Conservation (phyloP, 2,888 invertebrate genomes). For the Drosophila anceps region DNA sequence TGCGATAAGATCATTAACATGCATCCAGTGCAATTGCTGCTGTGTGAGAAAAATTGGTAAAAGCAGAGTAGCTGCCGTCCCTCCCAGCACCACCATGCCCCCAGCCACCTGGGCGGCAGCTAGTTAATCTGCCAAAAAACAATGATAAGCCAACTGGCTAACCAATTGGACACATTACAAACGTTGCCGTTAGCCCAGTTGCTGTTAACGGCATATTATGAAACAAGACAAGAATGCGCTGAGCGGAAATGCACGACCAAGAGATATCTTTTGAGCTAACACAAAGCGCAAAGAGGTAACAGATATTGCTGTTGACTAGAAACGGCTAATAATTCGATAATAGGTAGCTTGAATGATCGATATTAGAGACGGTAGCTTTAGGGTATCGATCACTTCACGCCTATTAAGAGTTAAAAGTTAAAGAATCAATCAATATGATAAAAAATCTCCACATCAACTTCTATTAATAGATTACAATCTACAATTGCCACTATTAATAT, state of each 20-base stretch:
- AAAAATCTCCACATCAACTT: too few species aligned
- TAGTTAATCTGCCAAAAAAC: conserved; percentile 43
- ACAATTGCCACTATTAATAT: neutral
- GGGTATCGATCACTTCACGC: too few species aligned
- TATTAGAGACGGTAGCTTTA: neutral
- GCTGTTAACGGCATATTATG: conserved; percentile 64
- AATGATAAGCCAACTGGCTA: conserved; percentile 56
- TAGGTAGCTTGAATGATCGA: neutral
- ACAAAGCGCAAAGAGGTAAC: neutral
- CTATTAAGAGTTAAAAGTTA: neutral
- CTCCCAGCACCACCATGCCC: neutral
- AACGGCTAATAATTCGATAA: too few species aligned
- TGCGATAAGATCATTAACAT: conserved; percentile 79
- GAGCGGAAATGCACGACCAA: neutral
- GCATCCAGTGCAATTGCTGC: conserved; percentile 50
- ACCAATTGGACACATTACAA: conserved; percentile 71
- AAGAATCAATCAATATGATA: neutral
- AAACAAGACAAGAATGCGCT: conserved; percentile 18
- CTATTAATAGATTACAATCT: too few species aligned
- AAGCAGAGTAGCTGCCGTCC: conserved; percentile 39
- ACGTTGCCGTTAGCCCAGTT: conserved; percentile 68
- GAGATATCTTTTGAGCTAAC: neutral
- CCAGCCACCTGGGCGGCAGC: conserved; percentile 24
- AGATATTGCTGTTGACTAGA: neutral
- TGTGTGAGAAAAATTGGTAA: conserved; percentile 54